A percentile compares a stretch with the other conserved stretches of the same genome.
These are phyloP conservation scores for Lophochroa leadbeateri DNA, from an alignment of 2,113 vertebrate species.

Conservation along the genomic window DNA sequence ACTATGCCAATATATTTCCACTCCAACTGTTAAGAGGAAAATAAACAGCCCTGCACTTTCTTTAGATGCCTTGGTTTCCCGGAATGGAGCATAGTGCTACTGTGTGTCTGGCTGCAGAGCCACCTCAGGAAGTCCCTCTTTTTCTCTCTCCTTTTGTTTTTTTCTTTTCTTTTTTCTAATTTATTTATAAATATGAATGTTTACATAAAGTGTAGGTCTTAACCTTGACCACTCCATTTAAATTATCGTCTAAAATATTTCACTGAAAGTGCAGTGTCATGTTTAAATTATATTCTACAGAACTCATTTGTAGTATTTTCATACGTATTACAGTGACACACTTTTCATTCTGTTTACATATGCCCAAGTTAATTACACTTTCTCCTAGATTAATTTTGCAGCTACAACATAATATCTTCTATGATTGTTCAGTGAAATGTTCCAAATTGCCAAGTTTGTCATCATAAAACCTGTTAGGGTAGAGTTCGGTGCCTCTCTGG, in stretches of 20 bases:
- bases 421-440: background rate
- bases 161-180: conserved; percentile 18
- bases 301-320: conserved; percentile 34
- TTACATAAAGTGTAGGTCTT: conserved; percentile 72
- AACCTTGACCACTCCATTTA: conserved; percentile 71
- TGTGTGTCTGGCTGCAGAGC: conserved; percentile 70
- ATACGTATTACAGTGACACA: background rate
- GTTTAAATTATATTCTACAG: conserved; percentile 59
- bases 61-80: conserved; percentile 72
- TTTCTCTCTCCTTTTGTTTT: background rate
- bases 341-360: conserved; percentile 46
- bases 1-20: conserved; percentile 64
- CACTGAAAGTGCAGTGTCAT: conserved; percentile 1
- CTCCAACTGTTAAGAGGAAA: conserved; percentile 56
- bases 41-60: conserved; percentile 72
- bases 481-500: background rate
- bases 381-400: conserved; percentile 18
- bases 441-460: conserved; percentile 66
- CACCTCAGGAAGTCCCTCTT: conserved; percentile 74
- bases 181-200: conserved; percentile 77
- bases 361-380: background rate
- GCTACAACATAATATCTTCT: background rate
- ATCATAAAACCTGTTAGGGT: background rate
- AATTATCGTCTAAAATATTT: conserved; percentile 58
- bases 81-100: conserved; percentile 72